Evolutionary conservation across 1,140 invertebrate species (phyloP).

Genomic region (Chionoecetes opilio): DNA sequence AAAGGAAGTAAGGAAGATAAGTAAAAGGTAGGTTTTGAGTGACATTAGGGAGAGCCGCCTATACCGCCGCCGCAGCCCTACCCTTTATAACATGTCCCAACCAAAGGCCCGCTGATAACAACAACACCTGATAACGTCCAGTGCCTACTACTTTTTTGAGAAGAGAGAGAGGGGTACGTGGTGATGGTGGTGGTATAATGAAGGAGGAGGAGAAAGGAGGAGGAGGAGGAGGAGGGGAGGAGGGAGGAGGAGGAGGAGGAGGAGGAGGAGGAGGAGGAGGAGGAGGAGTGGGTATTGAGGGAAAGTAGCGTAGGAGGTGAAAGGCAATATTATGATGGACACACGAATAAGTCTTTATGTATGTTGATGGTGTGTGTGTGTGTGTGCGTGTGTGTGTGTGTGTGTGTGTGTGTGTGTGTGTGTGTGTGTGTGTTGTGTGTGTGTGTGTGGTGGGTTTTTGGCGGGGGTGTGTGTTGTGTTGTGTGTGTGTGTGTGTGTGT

Average conservation of each 20-base stretch:
- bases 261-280: slow-evolving; percentile 4
- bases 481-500: background rate
- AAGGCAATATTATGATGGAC: no score
- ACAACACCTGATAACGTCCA: background rate
- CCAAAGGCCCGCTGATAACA: background rate
- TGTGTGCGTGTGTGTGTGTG: background rate
- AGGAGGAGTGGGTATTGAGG: background rate
- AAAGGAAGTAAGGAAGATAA: background rate
- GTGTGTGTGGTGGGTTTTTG: background rate
- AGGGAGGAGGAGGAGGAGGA: background rate
- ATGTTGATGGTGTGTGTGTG: background rate
- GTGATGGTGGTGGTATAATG: background rate
- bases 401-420: slow-evolving; percentile 48
- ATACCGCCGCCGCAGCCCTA: background rate
- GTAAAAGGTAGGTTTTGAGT: background rate
- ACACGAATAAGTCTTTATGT: background rate
- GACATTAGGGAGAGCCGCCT: background rate
- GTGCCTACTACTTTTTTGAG: background rate
- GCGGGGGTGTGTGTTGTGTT: background rate
- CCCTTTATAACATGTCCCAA: background rate
- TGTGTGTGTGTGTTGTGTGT: slow-evolving; percentile 53
- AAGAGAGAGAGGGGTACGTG: background rate
- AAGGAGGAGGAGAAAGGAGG: background rate
- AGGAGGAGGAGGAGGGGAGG: background rate
- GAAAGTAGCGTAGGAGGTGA: background rate